phyloP scores from a whole-genome alignment of 2,797 vertebrate genomes.

The Microcaecilia unicolor region DNA sequence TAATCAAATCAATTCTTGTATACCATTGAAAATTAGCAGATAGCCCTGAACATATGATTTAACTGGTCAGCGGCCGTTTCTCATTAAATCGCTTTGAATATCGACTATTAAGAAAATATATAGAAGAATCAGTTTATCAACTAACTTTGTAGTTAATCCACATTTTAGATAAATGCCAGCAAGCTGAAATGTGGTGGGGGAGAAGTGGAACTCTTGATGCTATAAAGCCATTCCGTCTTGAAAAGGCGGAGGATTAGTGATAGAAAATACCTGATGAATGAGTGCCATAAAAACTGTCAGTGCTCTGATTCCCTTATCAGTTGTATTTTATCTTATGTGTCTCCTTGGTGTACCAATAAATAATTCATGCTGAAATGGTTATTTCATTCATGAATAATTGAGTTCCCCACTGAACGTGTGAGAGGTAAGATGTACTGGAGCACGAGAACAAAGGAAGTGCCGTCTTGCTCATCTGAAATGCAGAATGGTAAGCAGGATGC shows the following conservation, averaged over 20 bases:
- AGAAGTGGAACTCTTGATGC: constrained; percentile 13
- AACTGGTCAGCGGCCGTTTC: too few relatives aligned
- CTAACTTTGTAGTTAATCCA: constrained; percentile 8
- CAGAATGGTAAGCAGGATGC: too few relatives aligned
- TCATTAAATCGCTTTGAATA: too few relatives aligned
- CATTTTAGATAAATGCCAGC: constrained; percentile 1
- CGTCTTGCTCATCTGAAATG: constrained; percentile 1
- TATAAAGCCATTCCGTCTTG: constrained; percentile 11
- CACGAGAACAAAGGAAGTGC: not conserved
- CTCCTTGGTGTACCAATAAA: constrained; percentile 58
- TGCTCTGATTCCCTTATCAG: constrained; percentile 46
- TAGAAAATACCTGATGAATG: constrained; percentile 52
- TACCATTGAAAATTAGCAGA: too few relatives aligned
- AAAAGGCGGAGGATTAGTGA: constrained; percentile 56
- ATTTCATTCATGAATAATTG: constrained; percentile 77
- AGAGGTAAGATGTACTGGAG: constrained; percentile 18
- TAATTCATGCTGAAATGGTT: constrained; percentile 73
- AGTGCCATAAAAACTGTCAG: constrained; percentile 49
- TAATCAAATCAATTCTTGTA: too few relatives aligned
- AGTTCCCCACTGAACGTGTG: constrained; percentile 37
- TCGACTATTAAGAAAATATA: too few relatives aligned
- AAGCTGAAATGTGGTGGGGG: too few relatives aligned
- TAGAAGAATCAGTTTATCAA: not conserved
- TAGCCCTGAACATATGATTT: too few relatives aligned
- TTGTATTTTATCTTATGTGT: constrained; percentile 55